Conservation (phyloP, 2,888 invertebrate genomes). For the Acronicta aceris region DNA sequence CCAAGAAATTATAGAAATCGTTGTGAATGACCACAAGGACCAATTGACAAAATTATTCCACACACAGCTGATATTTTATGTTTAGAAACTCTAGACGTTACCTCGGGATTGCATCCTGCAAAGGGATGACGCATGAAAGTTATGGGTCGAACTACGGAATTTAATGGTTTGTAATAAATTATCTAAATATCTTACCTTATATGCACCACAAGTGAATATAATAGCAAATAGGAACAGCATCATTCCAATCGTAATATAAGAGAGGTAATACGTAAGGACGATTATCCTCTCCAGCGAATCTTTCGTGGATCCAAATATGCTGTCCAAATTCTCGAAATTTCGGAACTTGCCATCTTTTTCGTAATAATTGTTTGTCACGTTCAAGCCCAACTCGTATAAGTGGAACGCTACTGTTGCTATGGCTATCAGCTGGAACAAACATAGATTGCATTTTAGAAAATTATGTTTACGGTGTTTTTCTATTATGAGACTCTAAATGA, state of each 20-base stretch:
- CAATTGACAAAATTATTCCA: too few relatives aligned
- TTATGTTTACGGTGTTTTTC: too few relatives aligned
- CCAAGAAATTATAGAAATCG: too few relatives aligned
- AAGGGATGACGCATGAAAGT: too few relatives aligned
- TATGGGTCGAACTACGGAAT: too few relatives aligned
- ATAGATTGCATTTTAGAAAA: slow-evolving; percentile 10
- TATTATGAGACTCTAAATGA: too few relatives aligned
- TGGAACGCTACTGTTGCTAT: slow-evolving; percentile 77
- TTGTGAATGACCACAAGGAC: too few relatives aligned
- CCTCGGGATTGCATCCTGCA: too few relatives aligned
- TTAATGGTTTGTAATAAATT: too few relatives aligned
- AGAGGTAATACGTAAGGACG: slow-evolving; percentile 74
- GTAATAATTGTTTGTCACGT: slow-evolving; percentile 71
- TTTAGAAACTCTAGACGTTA: too few relatives aligned
- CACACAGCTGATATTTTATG: too few relatives aligned
- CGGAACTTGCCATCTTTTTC: slow-evolving; percentile 73
- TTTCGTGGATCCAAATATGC: slow-evolving; percentile 76
- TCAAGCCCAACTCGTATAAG: slow-evolving; percentile 75
- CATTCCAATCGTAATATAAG: slow-evolving; percentile 74
- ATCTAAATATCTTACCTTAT: slow-evolving; percentile 68
- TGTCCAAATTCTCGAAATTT: slow-evolving; percentile 79
- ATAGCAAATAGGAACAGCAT: slow-evolving; percentile 75
- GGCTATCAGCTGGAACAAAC: slow-evolving; percentile 75
- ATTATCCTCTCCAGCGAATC: slow-evolving; percentile 70
- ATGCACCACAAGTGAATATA: slow-evolving; percentile 79